Percentiles rank a stretch among this genome's conserved stretches.
phyloP scores from a whole-genome alignment of 2,888 invertebrate species.

The Synergus laeviventris region DNA sequence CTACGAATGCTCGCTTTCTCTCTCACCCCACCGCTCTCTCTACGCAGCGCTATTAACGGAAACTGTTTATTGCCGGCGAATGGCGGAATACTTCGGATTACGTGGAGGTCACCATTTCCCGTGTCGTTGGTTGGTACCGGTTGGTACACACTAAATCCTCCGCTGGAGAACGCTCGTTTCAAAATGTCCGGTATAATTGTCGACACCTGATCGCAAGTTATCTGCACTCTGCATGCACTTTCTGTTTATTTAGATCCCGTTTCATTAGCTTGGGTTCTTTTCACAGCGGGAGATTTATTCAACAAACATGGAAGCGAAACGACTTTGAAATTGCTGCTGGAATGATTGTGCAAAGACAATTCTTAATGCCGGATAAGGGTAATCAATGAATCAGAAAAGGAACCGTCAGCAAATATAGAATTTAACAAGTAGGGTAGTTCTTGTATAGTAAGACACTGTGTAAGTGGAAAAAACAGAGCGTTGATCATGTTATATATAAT shows the following conservation, averaged over 20 bases:
- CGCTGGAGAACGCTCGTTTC: conserved; percentile 49
- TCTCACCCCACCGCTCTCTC: conserved; percentile 53
- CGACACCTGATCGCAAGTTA: conserved; percentile 36
- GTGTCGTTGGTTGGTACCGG: conserved; percentile 49
- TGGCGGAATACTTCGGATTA: conserved; percentile 66
- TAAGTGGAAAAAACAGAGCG: too few species aligned
- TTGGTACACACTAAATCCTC: conserved; percentile 48
- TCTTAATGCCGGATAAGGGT: not conserved
- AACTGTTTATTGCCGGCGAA: conserved; percentile 72
- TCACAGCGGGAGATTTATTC: not conserved
- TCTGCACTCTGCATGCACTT: not conserved
- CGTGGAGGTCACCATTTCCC: conserved; percentile 54
- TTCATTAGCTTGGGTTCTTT: not conserved
- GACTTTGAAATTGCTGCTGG: not conserved
- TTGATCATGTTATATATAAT: too few species aligned
- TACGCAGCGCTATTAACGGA: conserved; percentile 68
- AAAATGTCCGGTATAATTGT: conserved; percentile 42
- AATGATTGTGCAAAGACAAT: not conserved
- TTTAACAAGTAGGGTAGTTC: too few species aligned
- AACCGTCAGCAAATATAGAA: too few species aligned
- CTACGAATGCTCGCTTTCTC: conserved; percentile 64
- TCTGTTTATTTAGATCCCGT: conserved; percentile 8
- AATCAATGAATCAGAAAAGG: not conserved
- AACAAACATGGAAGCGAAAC: not conserved
- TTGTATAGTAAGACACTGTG: too few species aligned